Base-by-base conservation (phyloP, 2,797 vertebrate genomes). In the Sebastes matsubarae region DNA sequence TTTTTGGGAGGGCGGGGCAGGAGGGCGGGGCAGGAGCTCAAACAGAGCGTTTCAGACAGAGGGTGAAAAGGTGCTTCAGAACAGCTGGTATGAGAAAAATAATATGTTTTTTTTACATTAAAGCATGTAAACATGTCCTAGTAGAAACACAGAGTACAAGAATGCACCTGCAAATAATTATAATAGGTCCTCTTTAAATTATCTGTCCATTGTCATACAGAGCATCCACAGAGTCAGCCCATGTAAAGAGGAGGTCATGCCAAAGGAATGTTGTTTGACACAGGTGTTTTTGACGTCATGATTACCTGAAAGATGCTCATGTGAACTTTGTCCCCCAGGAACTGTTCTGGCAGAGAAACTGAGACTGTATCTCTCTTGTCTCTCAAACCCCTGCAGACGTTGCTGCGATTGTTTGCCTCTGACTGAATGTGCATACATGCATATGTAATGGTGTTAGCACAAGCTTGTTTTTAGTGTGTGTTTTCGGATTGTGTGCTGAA, bases 371-470 rank as follows among this genome's bases (percentile, higher is more conserved):
- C 77, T 79, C 76, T 68, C 72, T 38, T 38, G 58, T 70, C 68
- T 81, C 77, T 58, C 77, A 86, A 89, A 77, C 75, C 91, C 79
- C 88, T 66, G 79, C 85, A 88, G 87, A 91, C 55, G 60, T 75
- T 83, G 70, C 80, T 54, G 76, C 72, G 36, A 83, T 87, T 93
- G 87, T 89, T 92, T 83, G 85, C 46, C 68, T 87, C 75, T 84
- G 85, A 87, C 74, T 90, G 75, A 85, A 87, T 87, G 77, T 92
- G 91, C 88, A 92, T 92, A 88, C 79, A 91, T 92, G 79, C 90
- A 92, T 94, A 72, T 30, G 82, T 88, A 90, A 94, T 92, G 84
- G 72, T 80, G 87, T 92, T 89, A 79, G 81, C 24, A 46, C 76
- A 78, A 88, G 89, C 86, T 84, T 80, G 74, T 76, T 84, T 81